phyloP scores from a whole-genome alignment of 1,140 invertebrate species.

The Sycophaga agraensis region DNA sequence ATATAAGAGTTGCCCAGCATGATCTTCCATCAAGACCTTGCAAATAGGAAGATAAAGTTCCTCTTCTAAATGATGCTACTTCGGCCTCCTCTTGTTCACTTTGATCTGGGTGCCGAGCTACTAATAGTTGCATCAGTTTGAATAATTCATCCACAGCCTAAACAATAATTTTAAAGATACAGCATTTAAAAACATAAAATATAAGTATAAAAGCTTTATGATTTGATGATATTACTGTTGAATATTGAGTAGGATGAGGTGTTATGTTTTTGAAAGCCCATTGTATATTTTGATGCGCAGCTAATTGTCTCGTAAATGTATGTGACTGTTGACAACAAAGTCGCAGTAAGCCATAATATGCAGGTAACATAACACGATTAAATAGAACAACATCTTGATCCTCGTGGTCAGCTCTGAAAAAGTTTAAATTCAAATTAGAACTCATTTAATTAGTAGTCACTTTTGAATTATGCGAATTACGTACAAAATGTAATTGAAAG shows the following conservation, averaged over 20 bases:
- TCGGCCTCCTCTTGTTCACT: constrained; percentile 79
- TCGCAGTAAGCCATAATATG: constrained; percentile 89
- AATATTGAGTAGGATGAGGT: constrained; percentile 89
- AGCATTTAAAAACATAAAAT: constrained; percentile 12
- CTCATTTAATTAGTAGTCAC: constrained; percentile 18
- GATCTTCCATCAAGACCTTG: constrained; percentile 79
- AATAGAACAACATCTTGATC: constrained; percentile 93
- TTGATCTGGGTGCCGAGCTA: constrained; percentile 72
- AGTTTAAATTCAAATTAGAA: constrained; percentile 27
- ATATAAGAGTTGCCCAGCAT: constrained; percentile 87
- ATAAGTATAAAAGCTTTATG: neutral
- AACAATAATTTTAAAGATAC: too few species aligned
- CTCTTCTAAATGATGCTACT: constrained; percentile 78
- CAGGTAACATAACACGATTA: constrained; percentile 89
- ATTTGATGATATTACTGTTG: constrained; percentile 59
- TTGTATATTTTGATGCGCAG: constrained; percentile 90
- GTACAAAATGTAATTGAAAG: constrained; percentile 96
- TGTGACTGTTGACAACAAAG: constrained; percentile 87
- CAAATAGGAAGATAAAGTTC: constrained; percentile 81
- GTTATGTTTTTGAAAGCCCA: constrained; percentile 97
- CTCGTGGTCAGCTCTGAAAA: constrained; percentile 84
- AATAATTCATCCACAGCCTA: constrained; percentile 89
- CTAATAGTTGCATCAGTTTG: constrained; percentile 83
- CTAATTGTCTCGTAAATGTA: constrained; percentile 80
- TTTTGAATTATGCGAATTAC: constrained; percentile 44